phyloP scores from a whole-genome alignment of 2,797 vertebrate species.

The Tangara arthus region DNA sequence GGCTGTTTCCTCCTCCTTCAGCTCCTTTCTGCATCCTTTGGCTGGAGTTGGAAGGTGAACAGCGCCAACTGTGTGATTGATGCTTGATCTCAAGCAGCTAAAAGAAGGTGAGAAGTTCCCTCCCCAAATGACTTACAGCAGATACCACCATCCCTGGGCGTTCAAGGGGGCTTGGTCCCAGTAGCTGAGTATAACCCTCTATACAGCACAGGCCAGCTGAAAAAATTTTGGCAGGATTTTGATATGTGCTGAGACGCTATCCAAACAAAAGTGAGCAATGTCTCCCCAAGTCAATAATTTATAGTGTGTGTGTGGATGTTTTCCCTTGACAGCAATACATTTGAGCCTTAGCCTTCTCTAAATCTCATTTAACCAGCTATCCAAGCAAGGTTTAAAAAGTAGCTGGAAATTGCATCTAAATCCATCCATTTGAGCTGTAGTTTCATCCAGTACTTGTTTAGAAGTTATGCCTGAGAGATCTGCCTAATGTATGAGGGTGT shows the following conservation, averaged over 20 bases:
- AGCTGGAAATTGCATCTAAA: background rate
- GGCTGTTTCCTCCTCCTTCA: background rate
- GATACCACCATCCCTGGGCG: background rate
- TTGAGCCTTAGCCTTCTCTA: background rate
- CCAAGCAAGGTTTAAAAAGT: background rate
- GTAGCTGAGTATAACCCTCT: background rate
- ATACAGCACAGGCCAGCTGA: background rate
- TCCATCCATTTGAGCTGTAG: background rate
- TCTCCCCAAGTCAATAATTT: background rate
- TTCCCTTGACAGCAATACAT: background rate
- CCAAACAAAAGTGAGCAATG: background rate
- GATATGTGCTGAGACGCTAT: background rate
- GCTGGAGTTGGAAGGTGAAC: background rate
- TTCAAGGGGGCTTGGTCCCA: background rate
- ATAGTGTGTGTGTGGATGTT: background rate
- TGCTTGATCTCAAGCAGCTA: background rate
- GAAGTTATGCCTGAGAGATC: background rate
- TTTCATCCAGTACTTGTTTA: conserved; percentile 28
- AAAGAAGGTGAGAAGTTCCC: background rate
- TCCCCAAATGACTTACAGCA: fast-evolving
- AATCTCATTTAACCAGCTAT: background rate
- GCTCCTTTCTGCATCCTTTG: background rate
- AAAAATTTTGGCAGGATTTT: background rate
- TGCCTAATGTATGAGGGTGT: background rate
- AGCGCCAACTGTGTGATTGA: background rate